Conservation (phyloP, 2,113 vertebrate genomes). For the Synchiropus splendidus region DNA sequence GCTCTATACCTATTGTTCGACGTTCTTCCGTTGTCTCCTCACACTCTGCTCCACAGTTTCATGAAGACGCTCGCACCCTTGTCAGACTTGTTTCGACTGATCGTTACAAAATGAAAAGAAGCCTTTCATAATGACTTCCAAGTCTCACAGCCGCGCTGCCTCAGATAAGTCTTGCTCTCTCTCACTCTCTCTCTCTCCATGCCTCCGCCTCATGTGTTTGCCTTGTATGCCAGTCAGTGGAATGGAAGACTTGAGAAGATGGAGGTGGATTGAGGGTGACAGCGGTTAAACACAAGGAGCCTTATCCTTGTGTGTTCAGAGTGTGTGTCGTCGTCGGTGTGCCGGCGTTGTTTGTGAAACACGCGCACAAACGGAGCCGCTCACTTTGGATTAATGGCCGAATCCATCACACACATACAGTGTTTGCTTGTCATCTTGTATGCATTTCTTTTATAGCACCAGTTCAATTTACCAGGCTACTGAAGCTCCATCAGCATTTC, state of each 20-base stretch:
- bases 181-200: constrained; percentile 3
- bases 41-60: too few relatives aligned
- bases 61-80: too few relatives aligned
- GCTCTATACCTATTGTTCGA: too few relatives aligned
- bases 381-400: constrained; percentile 36
- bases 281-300: constrained; percentile 38
- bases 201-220: constrained; percentile 19
- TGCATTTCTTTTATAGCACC: constrained; percentile 45
- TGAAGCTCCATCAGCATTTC: constrained; percentile 42
- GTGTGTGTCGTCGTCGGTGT: constrained; percentile 5
- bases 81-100: too few relatives aligned
- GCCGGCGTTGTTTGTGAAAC: constrained; percentile 28
- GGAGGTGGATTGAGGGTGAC: constrained; percentile 21
- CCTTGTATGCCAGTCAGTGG: constrained; percentile 35
- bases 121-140: too few relatives aligned
- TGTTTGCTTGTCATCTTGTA: constrained; percentile 47
- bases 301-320: constrained; percentile 59
- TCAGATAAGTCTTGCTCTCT: constrained; percentile 2
- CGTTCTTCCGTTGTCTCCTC: too few relatives aligned
- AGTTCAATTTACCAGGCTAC: constrained; percentile 49
- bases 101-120: too few relatives aligned
- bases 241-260: constrained; percentile 13
- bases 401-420: constrained; percentile 42
- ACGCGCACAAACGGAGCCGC: constrained; percentile 1
- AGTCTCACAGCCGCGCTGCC: too few relatives aligned